phyloP scores from a whole-genome alignment of 2,113 vertebrate species.

The Leucosticte australis region DNA sequence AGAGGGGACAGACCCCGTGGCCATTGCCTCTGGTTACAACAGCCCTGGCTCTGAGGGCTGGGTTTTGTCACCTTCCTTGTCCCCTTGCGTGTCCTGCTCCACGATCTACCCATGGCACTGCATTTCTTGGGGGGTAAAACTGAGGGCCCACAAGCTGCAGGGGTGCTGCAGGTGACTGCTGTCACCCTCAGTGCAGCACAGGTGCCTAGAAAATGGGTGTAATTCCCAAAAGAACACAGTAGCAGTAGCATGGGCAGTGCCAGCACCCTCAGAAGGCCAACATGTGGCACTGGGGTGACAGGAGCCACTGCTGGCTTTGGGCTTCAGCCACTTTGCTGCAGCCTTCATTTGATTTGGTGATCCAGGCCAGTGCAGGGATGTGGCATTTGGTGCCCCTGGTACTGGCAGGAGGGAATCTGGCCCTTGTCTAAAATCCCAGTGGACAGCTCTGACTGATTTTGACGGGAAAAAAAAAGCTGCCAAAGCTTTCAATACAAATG shows the following conservation, averaged over 20 bases:
- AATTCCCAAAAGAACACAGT: not conserved
- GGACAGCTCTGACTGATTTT: not conserved
- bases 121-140: not conserved
- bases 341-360: not conserved
- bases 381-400: not conserved
- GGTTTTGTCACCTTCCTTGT: not conserved
- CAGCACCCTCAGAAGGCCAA: not conserved
- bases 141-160: not conserved
- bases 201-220: not conserved
- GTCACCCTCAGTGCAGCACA: not conserved
- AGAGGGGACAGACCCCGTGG: not conserved
- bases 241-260: not conserved
- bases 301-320: not conserved
- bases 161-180: not conserved
- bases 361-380: not conserved
- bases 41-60: not conserved
- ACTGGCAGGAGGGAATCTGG: not conserved
- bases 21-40: not conserved
- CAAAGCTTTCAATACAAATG: not conserved
- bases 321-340: not conserved
- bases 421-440: not conserved
- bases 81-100: not conserved
- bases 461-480: not conserved
- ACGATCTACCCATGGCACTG: accelerated
- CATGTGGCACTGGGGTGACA: not conserved